These are phyloP conservation scores for Troides aeacus DNA, from an alignment of 2,888 invertebrate genomes.

Conservation along the genomic window DNA sequence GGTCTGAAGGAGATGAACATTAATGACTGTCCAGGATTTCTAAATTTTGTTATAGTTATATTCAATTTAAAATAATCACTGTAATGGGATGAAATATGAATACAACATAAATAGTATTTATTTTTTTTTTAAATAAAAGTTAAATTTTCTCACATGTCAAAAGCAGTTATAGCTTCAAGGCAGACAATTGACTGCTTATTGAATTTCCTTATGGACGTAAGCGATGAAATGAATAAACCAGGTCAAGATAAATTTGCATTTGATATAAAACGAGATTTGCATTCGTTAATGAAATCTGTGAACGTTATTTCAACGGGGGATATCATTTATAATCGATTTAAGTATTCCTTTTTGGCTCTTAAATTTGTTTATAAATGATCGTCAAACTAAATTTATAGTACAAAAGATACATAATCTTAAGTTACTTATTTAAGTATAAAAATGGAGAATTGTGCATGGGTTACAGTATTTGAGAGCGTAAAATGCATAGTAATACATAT, in stretches of 20 bases:
- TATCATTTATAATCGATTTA: background rate
- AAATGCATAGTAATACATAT: too few species aligned
- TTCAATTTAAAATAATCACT: background rate
- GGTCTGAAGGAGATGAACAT: too few species aligned
- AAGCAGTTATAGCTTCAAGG: background rate
- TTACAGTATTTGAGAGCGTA: too few species aligned
- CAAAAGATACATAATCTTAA: too few species aligned
- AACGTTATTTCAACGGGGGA: conserved; percentile 2
- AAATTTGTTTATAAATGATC: background rate
- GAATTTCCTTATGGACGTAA: conserved; percentile 4
- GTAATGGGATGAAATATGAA: background rate
- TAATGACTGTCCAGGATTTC: too few species aligned
- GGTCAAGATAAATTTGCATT: conserved; percentile 15
- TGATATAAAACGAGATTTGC: conserved; percentile 8
- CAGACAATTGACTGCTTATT: background rate
- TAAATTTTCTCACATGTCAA: background rate
- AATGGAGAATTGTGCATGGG: too few species aligned
- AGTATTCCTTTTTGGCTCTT: background rate
- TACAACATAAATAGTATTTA: background rate
- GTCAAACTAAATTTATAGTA: background rate
- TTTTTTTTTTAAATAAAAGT: background rate
- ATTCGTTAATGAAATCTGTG: conserved; percentile 13
- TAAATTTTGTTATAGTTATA: too few species aligned
- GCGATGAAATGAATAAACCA: conserved; percentile 1
- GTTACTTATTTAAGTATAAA: too few species aligned